Percentiles rank a stretch among this genome's conserved stretches.
These are phyloP conservation scores for Meloidogyne chitwoodi DNA, from an alignment of 1,140 invertebrate species.

Conservation along the genomic window DNA sequence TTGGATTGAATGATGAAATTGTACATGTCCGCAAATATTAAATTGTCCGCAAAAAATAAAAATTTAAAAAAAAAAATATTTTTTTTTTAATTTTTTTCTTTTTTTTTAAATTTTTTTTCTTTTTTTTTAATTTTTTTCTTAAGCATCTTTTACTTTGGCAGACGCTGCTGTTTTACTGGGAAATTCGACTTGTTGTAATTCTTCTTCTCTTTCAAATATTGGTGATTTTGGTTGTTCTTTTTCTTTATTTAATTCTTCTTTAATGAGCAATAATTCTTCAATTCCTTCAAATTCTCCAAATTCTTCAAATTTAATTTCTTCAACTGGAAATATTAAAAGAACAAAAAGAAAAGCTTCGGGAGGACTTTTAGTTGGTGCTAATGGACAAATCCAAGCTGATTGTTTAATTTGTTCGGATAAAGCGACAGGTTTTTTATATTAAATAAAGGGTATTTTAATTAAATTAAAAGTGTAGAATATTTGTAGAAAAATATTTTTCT, in stretches of 20 bases:
- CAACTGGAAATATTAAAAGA: neutral
- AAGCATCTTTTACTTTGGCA: neutral
- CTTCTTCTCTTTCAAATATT: neutral
- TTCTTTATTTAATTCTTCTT: neutral
- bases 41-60: too few relatives aligned
- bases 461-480: too few relatives aligned
- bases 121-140: neutral
- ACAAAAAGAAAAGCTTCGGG: neutral
- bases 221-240: neutral
- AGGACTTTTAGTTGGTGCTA: neutral
- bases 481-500: too few relatives aligned
- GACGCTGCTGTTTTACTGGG: neutral
- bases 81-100: too few relatives aligned
- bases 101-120: too few relatives aligned
- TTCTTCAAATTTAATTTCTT: neutral
- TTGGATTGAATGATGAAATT: too few relatives aligned
- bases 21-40: too few relatives aligned
- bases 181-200: neutral
- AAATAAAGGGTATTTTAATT: too few relatives aligned
- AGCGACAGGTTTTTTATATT: neutral
- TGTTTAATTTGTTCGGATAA: slow-evolving; percentile 18
- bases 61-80: too few relatives aligned
- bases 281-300: neutral
- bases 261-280: neutral
- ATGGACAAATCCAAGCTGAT: slow-evolving; percentile 15